Base-by-base conservation (phyloP, 2,888 invertebrate species). In the Caenorhabditis afra region DNA sequence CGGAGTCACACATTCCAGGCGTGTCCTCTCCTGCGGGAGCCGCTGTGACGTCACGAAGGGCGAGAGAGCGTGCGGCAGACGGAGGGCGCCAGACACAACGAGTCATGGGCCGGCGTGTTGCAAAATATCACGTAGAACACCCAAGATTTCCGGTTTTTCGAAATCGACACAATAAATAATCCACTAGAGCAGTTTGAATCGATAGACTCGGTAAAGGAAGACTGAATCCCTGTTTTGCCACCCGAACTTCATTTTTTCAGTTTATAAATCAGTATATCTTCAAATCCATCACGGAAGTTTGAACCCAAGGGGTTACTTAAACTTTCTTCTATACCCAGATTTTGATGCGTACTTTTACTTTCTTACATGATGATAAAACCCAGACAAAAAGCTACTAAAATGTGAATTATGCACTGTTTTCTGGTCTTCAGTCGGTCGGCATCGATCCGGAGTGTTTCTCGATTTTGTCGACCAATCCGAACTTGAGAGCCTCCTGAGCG, bases 401-500 rank as follows among this genome's bases (percentile, higher is more conserved):
- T 37, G 4, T 18, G 3, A 64, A 71, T 64, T 55, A 64, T 74
- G 64, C 44, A 50, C 55, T 64, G 29, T 29, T 29, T 29, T 29
- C 29, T 29, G 7, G 29, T 55, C 23, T 50, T 62, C 41, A 82
- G 11, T 79, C 81, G 3, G 76, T 53, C n/a, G 84, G 84, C 70
- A 84, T 81, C 50, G 81, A 82, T 61, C 84, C 84, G 49, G 55
- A 39, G 45, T 82, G 81, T 1, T 20, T 64, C 44, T 89, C 89
- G 59, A 89, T 83, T 29, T 86, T 84, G 73, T 99, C 99, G 90
- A 99, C 95, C 37, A 99, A 91, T 44, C 99, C 99, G 92, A 97
- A 95, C 16, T 93, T 92, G 91, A 95, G 94, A 0, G 98, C 98
- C 92, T 97, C 96, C 2, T 91, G 91, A 0, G 99, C 96, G 71